Conservation (phyloP, 2,113 vertebrate species). For the Alces alces region DNA sequence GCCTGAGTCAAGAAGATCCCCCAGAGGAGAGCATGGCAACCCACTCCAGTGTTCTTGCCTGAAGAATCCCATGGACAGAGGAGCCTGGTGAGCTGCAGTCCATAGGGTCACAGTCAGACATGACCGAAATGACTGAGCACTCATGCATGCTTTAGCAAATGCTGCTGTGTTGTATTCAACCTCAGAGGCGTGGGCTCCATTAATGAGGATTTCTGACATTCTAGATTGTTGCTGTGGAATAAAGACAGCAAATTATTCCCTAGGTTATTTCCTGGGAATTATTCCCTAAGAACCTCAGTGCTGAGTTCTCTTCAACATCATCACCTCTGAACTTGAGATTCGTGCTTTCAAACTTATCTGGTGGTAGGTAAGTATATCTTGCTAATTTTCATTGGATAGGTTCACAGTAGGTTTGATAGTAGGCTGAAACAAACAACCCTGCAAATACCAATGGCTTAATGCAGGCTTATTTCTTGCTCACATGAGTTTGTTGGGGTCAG, state of each 20-base stretch:
- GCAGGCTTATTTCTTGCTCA: neutral
- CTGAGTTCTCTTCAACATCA: neutral
- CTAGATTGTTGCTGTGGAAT: neutral
- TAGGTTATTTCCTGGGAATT: neutral
- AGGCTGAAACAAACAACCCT: neutral
- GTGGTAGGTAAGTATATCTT: neutral
- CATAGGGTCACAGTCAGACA: neutral
- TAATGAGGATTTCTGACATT: neutral
- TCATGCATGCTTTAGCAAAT: neutral
- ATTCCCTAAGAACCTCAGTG: neutral
- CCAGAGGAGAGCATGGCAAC: neutral
- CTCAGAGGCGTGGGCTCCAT: fast-evolving
- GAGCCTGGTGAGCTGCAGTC: neutral
- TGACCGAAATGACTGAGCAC: neutral
- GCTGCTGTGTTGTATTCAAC: neutral
- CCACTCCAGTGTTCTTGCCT: neutral
- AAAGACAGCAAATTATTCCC: neutral
- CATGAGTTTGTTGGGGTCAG: neutral
- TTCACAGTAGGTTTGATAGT: neutral
- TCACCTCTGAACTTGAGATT: neutral
- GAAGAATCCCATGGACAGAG: neutral
- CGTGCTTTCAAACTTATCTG: neutral
- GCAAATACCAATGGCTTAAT: neutral
- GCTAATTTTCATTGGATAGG: neutral
- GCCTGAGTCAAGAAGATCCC: neutral